These are phyloP conservation scores for Phrixothrix hirtus DNA, from an alignment of 2,888 invertebrate genomes.

Conservation along the genomic window DNA sequence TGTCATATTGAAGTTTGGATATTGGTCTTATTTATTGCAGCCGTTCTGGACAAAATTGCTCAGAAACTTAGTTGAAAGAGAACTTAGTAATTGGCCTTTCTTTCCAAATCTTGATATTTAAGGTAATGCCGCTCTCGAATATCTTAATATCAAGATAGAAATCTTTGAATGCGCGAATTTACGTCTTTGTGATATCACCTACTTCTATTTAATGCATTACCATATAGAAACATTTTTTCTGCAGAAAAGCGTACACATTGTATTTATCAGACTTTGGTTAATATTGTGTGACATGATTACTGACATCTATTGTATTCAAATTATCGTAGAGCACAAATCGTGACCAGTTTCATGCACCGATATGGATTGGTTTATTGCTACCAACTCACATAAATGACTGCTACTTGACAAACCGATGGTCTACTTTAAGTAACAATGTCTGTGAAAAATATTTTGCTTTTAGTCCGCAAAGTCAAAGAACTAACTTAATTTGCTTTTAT, in stretches of 20 bases:
- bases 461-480: too few relatives aligned
- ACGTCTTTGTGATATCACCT: neutral
- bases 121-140: too few relatives aligned
- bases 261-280: slow-evolving; percentile 23
- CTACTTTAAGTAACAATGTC: slow-evolving; percentile 21
- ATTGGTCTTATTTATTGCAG: slow-evolving; percentile 30
- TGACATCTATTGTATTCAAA: slow-evolving; percentile 57
- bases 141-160: too few relatives aligned
- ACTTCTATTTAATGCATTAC: too few relatives aligned
- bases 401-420: slow-evolving; percentile 44
- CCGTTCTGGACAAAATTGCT: slow-evolving; percentile 20
- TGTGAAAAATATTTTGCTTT: too few relatives aligned
- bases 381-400: slow-evolving; percentile 54
- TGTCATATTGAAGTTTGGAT: slow-evolving; percentile 53
- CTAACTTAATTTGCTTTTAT: too few relatives aligned
- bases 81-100: slow-evolving; percentile 21
- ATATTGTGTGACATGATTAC: slow-evolving; percentile 39
- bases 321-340: slow-evolving; percentile 50
- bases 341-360: slow-evolving; percentile 53
- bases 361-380: slow-evolving; percentile 55
- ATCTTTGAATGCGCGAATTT: neutral
- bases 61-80: slow-evolving; percentile 15
- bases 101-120: slow-evolving; percentile 1
- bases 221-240: slow-evolving; percentile 14
- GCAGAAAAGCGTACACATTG: slow-evolving; percentile 5